These are phyloP conservation scores for Cherax destructor DNA, from an alignment of 1,140 invertebrate genomes.

Conservation along the genomic window DNA sequence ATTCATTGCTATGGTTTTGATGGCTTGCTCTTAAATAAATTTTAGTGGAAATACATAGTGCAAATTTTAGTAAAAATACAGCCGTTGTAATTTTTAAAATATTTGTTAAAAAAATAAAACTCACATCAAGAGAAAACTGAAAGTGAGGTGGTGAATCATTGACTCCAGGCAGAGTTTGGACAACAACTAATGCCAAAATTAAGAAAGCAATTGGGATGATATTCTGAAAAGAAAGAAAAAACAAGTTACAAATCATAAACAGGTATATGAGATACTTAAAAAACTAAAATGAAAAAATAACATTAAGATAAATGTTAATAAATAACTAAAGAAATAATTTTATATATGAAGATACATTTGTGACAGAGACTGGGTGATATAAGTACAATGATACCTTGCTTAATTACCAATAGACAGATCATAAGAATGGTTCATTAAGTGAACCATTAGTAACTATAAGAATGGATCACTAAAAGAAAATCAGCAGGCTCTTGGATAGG, in stretches of 20 bases:
- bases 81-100: not conserved
- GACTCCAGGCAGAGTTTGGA: slow-evolving; percentile 72
- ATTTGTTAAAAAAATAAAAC: not conserved
- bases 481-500: too few species aligned
- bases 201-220: slow-evolving; percentile 73
- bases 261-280: not conserved
- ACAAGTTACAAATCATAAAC: not conserved
- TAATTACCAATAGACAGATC: too few species aligned
- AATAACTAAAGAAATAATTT: too few species aligned
- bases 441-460: too few species aligned
- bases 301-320: too few species aligned
- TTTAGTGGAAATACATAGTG: not conserved
- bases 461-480: too few species aligned
- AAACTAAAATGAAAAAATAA: not conserved
- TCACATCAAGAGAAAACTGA: slow-evolving; percentile 68
- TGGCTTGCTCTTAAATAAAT: too few species aligned
- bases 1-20: too few species aligned
- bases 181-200: slow-evolving; percentile 71
- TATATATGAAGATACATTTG: too few species aligned
- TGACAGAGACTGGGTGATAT: too few species aligned
- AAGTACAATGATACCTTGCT: too few species aligned
- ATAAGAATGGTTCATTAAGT: too few species aligned
- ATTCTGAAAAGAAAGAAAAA: slow-evolving; percentile 71
- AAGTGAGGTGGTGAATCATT: slow-evolving; percentile 72
- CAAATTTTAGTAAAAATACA: not conserved